Base-by-base conservation (phyloP, 2,113 vertebrate species). In the Serilophus lunatus region DNA sequence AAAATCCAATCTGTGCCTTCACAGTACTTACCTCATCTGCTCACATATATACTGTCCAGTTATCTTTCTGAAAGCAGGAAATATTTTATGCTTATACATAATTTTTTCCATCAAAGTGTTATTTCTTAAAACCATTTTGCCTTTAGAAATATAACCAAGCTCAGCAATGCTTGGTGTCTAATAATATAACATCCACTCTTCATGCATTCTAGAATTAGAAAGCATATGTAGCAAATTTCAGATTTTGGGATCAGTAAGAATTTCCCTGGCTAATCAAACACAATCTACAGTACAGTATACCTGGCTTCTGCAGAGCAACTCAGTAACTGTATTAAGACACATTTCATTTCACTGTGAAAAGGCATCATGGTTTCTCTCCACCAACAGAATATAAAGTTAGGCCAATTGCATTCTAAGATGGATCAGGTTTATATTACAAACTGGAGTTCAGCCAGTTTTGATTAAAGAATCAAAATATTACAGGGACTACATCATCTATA, bases 381-480 rank as follows among this genome's bases (percentile, higher is more conserved):
- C 38, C 15, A 82, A 40, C 11, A 91, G 61, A 72, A 53, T 17
- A 8, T 44, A 38, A 88, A 82, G 36, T 36, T 45, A 76, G 65
- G 28, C 29, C 44, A 74, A 17, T 25, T 49, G 45, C 26, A 40
- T 76, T 40, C 49, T 45, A 44, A 76, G 14, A 64, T 64, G 61
- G 36, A 85, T 94, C 36, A 61, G 28, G 40, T 65, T 76, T 88
- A 13, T 45, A 65, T 26, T 53, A 69, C 24, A 65, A 72, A 53
- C 3, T 64, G 45, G 54, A 82, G 25, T 38, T 88, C 54, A 80
- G 57, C 70, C 59, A 82, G 18, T 64, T 93, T 79, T 65, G 45
- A 85, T 81, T 94, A 77, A 82, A 76, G 36, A 54, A 93, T 68
- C 74, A 94, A 56, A 90, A 91, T 17, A 92, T 87, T 80, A 85